Evolutionary conservation across 2,113 vertebrate species (phyloP).

Genomic region (Podarcis muralis): DNA sequence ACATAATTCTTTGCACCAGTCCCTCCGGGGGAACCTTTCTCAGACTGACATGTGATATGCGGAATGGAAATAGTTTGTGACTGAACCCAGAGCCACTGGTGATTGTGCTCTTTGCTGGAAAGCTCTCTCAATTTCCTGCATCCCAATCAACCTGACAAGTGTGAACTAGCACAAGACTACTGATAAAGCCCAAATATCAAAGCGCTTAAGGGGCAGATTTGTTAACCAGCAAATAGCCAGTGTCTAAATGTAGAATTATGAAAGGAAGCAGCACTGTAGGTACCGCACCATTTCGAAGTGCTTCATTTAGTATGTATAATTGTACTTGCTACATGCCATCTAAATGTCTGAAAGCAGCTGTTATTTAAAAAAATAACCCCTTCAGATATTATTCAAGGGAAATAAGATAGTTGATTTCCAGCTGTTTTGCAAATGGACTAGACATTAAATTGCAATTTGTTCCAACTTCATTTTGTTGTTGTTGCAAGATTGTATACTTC

Average conservation of each 20-base stretch:
- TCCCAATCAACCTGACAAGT: slow-evolving; percentile 9
- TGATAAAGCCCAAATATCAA: slow-evolving; percentile 2
- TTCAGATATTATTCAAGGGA: rapidly evolving
- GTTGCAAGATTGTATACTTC: not conserved
- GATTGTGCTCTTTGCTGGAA: not conserved
- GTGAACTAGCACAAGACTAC: not conserved
- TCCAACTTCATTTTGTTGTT: not conserved
- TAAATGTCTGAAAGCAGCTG: not conserved
- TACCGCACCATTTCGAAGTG: not conserved
- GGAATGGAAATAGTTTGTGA: slow-evolving; percentile 10
- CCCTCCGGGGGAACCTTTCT: not conserved
- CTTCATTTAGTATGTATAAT: not conserved
- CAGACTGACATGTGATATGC: not conserved
- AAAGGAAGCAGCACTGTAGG: not conserved
- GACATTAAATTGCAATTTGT: not conserved
- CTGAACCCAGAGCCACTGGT: not conserved
- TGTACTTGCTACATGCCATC: rapidly evolving
- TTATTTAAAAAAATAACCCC: no score
- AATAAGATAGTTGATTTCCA: not conserved
- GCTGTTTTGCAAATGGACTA: not conserved
- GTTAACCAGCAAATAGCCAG: not conserved
- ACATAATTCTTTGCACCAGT: slow-evolving; percentile 35
- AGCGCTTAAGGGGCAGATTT: not conserved
- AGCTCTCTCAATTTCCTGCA: slow-evolving; percentile 11
- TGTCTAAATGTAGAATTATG: not conserved